Evolutionary conservation across 2,888 invertebrate species (phyloP).

Genomic region (Helicoverpa assulta): DNA sequence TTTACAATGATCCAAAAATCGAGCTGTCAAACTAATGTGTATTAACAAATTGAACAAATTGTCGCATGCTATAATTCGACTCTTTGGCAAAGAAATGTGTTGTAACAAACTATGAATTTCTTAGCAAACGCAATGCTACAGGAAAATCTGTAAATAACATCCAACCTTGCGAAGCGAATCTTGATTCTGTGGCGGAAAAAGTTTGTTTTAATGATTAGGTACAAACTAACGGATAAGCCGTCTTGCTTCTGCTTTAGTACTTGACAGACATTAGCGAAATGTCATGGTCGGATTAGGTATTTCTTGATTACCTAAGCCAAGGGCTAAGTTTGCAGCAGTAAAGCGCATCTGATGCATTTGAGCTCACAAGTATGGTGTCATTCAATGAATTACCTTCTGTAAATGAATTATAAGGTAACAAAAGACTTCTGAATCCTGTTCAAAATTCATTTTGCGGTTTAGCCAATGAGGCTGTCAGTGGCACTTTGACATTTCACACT

Average conservation of each 20-base stretch:
- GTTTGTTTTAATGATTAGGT: slow-evolving; percentile 37
- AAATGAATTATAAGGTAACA: too few species aligned
- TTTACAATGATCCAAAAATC: too few species aligned
- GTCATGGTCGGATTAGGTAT: background rate
- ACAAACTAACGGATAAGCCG: slow-evolving; percentile 7
- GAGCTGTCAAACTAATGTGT: too few species aligned
- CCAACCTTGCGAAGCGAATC: slow-evolving; percentile 30
- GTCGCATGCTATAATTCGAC: background rate
- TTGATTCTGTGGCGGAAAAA: slow-evolving; percentile 43
- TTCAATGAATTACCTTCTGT: background rate
- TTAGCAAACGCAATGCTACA: slow-evolving; percentile 26
- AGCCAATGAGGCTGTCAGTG: background rate
- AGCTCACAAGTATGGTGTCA: background rate
- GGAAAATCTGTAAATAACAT: slow-evolving; percentile 43
- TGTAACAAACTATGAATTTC: slow-evolving; percentile 20
- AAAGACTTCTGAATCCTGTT: background rate
- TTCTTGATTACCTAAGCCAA: background rate
- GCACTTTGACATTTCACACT: background rate
- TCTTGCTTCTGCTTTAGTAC: slow-evolving; percentile 9
- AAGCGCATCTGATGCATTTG: background rate
- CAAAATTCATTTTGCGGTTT: background rate
- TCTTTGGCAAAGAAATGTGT: background rate
- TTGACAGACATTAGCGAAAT: background rate
- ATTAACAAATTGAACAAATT: too few species aligned
- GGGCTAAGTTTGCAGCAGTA: background rate